A percentile compares a stretch with the other conserved stretches of the same genome.
Evolutionary conservation across 2,113 vertebrate genomes (phyloP).

Genomic region (Cricetomys ansorgei): DNA sequence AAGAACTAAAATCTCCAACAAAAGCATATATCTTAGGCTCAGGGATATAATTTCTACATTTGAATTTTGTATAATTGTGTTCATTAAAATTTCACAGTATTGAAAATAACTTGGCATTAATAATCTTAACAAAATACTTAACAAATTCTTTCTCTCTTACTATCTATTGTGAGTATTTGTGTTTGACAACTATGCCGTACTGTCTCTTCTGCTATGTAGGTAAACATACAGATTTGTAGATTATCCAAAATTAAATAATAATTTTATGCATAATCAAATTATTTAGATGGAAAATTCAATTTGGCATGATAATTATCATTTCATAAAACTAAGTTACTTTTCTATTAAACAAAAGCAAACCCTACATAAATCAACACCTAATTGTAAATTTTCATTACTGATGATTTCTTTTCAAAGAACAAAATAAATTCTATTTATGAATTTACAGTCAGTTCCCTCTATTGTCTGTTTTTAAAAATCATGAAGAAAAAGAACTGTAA

Average conservation of each 20-base stretch:
- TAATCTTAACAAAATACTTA: slow-evolving; percentile 3
- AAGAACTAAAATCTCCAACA: slow-evolving; percentile 18
- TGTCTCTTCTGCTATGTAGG: not conserved
- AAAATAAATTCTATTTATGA: slow-evolving; percentile 20
- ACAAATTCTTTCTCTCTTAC: slow-evolving; percentile 15
- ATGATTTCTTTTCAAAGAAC: not conserved
- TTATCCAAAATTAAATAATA: slow-evolving; percentile 20
- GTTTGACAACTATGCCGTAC: not conserved
- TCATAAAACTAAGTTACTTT: not conserved
- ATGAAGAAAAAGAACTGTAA: not conserved
- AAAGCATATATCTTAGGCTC: not conserved
- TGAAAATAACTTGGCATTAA: not conserved
- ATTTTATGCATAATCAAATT: slow-evolving; percentile 27
- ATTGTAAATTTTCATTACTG: not conserved
- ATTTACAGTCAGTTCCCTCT: not conserved
- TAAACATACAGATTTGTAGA: not conserved
- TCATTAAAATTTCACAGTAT: not conserved
- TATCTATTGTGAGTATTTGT: not conserved
- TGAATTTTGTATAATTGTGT: not conserved
- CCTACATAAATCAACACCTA: not conserved
- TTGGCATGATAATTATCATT: slow-evolving; percentile 5
- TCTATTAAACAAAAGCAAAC: slow-evolving; percentile 23
- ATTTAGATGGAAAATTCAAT: slow-evolving; percentile 30
- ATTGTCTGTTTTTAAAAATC: slow-evolving; percentile 40
- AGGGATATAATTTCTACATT: not conserved